Conservation (phyloP, 2,888 invertebrate genomes). For the Eristalis intricaria region DNA sequence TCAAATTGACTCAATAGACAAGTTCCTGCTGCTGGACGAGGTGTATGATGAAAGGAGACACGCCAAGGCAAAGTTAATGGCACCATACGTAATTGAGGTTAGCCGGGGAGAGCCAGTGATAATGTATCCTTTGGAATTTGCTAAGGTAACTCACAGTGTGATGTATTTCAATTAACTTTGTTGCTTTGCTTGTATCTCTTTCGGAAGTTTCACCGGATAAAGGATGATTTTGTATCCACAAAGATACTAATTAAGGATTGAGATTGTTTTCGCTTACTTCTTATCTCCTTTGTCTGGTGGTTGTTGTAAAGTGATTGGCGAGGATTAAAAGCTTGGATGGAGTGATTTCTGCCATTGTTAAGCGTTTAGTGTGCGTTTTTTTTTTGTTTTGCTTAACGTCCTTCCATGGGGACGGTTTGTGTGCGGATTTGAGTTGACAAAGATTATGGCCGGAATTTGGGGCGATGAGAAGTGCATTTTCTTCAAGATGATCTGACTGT, state of each 20-base stretch:
- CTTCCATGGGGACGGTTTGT: too few species aligned
- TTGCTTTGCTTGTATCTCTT: neutral
- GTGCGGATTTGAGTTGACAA: neutral
- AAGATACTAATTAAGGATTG: neutral
- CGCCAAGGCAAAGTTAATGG: constrained; percentile 74
- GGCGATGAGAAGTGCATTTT: too few species aligned
- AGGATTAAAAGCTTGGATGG: neutral
- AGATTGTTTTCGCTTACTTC: neutral
- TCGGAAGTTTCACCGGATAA: neutral
- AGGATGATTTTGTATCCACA: constrained; percentile 11
- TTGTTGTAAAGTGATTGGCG: neutral
- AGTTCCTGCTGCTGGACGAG: constrained; percentile 75
- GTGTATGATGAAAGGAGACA: constrained; percentile 73
- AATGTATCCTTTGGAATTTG: constrained; percentile 76
- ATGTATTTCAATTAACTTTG: neutral
- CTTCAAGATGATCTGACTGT: too few species aligned
- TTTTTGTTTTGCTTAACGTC: neutral
- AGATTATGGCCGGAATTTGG: too few species aligned
- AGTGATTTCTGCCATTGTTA: neutral
- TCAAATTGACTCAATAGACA: constrained; percentile 71
- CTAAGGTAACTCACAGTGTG: constrained; percentile 72
- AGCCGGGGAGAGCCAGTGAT: constrained; percentile 75
- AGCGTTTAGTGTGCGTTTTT: neutral
- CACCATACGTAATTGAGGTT: constrained; percentile 76
- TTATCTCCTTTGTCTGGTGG: neutral